Base-by-base conservation (phyloP, 2,797 vertebrate species). In the Pogoniulus pusillus region DNA sequence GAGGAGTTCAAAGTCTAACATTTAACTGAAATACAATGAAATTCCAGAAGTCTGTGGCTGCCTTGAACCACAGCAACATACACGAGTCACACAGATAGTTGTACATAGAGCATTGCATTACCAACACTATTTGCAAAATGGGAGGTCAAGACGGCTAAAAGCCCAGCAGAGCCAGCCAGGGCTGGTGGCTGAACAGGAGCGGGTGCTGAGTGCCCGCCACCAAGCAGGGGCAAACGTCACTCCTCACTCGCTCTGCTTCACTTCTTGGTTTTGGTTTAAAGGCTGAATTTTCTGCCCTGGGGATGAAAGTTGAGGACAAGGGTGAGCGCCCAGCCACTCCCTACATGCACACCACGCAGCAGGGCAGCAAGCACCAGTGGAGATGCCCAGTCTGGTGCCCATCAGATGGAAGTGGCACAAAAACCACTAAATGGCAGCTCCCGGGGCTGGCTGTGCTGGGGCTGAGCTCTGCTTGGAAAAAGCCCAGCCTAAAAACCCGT, bases 121-220 rank as follows among this genome's bases (percentile, higher is more conserved):
- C 95, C 95, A 95, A 95, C 84, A 95, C 85, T 95, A 97, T 96
- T 96, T 96, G 94, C 93, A 96, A 97, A 97, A 97, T 88, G 89
- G 88, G 93, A 96, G 91, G 91, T 95, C 87, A 96, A 96, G 93
- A 96, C 93, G 82, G 92, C 89, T 96, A 97, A 81, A 92, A 96
- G 95, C 93, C 54, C 93, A 96, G 86, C 89, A 73, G 92, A 95
- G 87, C 54, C 53, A 95, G 96, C 72, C 94, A 20, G 91, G 93
- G 77, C 82, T 92, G 78, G 65, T 54, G 80, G 87, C 85, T 91
- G 94, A 96, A 96, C 90, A 93, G 60, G 92, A 91, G 49, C 10
- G 7, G 81, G 78, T 83, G 74, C 75, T 63, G 71, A 87, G 74
- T 7, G 29, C 70, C 68, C 0, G 0, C 66, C 41, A 41, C 82